These are phyloP conservation scores for Ancistrus triradiatus DNA, from an alignment of 2,113 vertebrate species.

Conservation along the genomic window DNA sequence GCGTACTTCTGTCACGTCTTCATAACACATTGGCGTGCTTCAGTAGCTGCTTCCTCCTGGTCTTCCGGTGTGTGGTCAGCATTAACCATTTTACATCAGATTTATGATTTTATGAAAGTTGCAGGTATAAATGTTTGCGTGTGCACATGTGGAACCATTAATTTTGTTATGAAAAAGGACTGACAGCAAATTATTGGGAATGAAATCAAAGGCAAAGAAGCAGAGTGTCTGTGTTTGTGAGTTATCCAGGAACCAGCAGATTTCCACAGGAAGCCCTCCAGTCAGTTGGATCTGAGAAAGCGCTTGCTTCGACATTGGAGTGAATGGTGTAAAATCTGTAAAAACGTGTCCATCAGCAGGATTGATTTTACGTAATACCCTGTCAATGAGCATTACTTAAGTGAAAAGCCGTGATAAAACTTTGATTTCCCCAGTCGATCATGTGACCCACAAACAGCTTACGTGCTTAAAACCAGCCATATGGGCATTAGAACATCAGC, in stretches of 20 bases:
- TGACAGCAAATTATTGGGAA: too few species aligned
- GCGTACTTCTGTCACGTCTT: too few species aligned
- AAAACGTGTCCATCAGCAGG: conserved; percentile 20
- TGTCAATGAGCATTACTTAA: conserved; percentile 53
- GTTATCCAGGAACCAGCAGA: not conserved
- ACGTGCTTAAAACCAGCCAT: conserved; percentile 39
- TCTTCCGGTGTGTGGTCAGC: too few species aligned
- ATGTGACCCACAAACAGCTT: conserved; percentile 32
- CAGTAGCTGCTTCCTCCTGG: too few species aligned
- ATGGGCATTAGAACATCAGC: conserved; percentile 11
- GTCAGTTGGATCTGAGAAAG: not conserved
- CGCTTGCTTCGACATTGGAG: conserved; percentile 15
- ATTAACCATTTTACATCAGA: too few species aligned
- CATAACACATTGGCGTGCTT: too few species aligned
- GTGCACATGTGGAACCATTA: too few species aligned
- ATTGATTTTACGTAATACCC: conserved; percentile 53
- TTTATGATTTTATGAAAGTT: too few species aligned
- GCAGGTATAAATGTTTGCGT: too few species aligned
- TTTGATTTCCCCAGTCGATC: conserved; percentile 37
- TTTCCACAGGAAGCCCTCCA: not conserved
- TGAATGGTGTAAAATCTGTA: conserved; percentile 11
- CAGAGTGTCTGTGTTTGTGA: too few species aligned
- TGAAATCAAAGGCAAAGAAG: too few species aligned
- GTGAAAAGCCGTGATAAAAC: conserved; percentile 14
- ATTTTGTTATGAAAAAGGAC: too few species aligned